Percentiles rank a stretch among this genome's conserved stretches.
phyloP scores from a whole-genome alignment of 1,140 invertebrate genomes.

The Zaprionus nigranus region DNA sequence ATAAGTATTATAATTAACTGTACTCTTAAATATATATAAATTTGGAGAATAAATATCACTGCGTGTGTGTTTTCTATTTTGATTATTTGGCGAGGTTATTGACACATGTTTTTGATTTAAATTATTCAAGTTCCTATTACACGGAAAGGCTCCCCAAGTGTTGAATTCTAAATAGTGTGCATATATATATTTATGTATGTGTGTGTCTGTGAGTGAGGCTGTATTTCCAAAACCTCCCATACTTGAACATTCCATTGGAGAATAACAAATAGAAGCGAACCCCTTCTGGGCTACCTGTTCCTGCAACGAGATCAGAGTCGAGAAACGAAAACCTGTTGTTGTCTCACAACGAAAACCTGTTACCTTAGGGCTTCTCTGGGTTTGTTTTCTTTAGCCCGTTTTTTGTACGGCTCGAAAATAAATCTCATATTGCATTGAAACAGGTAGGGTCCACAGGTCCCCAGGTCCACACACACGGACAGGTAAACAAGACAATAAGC shows the following conservation, averaged over 20 bases:
- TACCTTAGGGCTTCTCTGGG: conserved; percentile 54
- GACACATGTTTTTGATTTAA: background rate
- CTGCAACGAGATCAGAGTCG: conserved; percentile 52
- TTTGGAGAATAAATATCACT: background rate
- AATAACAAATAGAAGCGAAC: conserved; percentile 62
- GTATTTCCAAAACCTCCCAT: conserved; percentile 16
- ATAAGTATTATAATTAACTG: conserved; percentile 36
- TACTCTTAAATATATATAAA: background rate
- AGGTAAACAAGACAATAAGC: conserved; percentile 53
- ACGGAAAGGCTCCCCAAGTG: background rate
- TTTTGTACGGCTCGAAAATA: conserved; percentile 58
- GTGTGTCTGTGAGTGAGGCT: background rate
- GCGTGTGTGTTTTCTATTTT: background rate
- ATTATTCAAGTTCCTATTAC: background rate
- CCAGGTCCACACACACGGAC: background rate
- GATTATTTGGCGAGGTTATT: background rate
- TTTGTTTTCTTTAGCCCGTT: conserved; percentile 65
- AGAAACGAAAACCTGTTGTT: conserved; percentile 65
- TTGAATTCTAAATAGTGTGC: background rate
- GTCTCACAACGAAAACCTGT: conserved; percentile 55
- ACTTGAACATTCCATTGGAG: conserved; percentile 43
- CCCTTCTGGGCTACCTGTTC: conserved; percentile 51
- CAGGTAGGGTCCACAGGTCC: conserved; percentile 54
- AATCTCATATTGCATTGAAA: conserved; percentile 75
- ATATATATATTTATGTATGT: background rate